Conservation (phyloP, 2,113 vertebrate genomes). For the Menura novaehollandiae region DNA sequence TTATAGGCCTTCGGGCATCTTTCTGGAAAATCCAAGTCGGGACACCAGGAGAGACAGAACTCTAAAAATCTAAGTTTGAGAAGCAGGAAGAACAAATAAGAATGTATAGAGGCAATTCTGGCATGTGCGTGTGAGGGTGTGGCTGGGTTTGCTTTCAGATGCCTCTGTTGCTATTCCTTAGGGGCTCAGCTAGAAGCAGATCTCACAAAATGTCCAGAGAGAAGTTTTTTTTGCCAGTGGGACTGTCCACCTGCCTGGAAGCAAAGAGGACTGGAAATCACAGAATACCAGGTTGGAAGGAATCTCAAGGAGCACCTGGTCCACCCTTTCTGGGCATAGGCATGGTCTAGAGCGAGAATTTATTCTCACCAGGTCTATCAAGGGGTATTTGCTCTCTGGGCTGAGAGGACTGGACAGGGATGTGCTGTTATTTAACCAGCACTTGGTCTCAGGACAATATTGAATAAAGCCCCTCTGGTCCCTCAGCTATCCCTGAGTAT, state of each 20-base stretch:
- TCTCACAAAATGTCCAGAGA: not conserved
- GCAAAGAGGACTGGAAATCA: not conserved
- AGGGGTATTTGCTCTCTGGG: not conserved
- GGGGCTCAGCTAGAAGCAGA: not conserved
- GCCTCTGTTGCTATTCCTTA: not conserved
- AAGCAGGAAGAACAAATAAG: not conserved
- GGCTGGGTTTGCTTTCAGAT: not conserved
- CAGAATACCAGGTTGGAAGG: not conserved
- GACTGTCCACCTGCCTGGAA: not conserved
- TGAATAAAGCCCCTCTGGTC: not conserved
- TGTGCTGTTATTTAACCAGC: not conserved
- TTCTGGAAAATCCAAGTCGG: not conserved
- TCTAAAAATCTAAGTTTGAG: not conserved
- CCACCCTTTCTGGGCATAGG: not conserved
- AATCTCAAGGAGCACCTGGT: not conserved
- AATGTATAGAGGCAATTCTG: not conserved
- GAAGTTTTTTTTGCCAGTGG: not conserved
- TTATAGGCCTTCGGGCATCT: not conserved
- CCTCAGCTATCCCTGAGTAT: not conserved
- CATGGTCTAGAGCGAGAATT: not conserved
- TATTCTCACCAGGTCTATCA: not conserved
- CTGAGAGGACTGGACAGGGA: not conserved
- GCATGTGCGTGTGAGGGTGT: rapidly evolving
- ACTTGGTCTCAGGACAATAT: not conserved
- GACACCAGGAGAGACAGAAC: not conserved